Percentiles rank a stretch among this genome's conserved stretches.
These are phyloP conservation scores for Eristalis tenax DNA, from an alignment of 2,888 invertebrate species.

Conservation along the genomic window DNA sequence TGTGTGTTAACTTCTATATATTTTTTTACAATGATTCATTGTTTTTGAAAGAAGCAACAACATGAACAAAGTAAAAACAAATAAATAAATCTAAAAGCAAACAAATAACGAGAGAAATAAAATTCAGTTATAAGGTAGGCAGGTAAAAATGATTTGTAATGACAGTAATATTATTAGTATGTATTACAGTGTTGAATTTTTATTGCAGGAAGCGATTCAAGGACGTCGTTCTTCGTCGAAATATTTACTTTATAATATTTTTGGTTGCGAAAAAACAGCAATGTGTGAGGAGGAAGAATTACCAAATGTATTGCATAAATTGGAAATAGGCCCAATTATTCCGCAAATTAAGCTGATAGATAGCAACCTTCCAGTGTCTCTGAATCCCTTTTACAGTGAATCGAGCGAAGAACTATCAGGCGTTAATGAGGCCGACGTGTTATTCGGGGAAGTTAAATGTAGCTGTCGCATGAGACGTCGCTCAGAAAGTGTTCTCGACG, in stretches of 20 bases:
- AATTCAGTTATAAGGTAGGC: constrained; percentile 12
- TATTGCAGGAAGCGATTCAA: constrained; percentile 54
- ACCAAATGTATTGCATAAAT: constrained; percentile 83
- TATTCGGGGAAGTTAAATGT: constrained; percentile 68
- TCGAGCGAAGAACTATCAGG: not conserved
- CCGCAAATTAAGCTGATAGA: constrained; percentile 74
- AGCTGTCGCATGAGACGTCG: constrained; percentile 75
- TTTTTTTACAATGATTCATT: constrained; percentile 63
- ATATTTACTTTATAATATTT: constrained; percentile 8
- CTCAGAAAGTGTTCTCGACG: constrained; percentile 77
- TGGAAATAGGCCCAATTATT: constrained; percentile 83
- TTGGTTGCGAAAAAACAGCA: constrained; percentile 20
- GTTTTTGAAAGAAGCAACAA: constrained; percentile 63
- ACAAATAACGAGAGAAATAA: not conserved
- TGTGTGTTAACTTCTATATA: constrained; percentile 55
- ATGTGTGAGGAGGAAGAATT: constrained; percentile 81
- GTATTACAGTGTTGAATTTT: constrained; percentile 41
- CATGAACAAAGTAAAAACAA: constrained; percentile 62
- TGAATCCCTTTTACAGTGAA: constrained; percentile 77
- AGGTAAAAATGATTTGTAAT: not conserved
- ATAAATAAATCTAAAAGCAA: constrained; percentile 15
- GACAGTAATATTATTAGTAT: constrained; percentile 17
- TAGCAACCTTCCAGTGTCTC: constrained; percentile 70
- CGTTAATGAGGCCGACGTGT: constrained; percentile 1
- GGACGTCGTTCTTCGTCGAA: constrained; percentile 26